Evolutionary conservation across 2,888 invertebrate species (phyloP).

Genomic region (Phyllotreta striolata): DNA sequence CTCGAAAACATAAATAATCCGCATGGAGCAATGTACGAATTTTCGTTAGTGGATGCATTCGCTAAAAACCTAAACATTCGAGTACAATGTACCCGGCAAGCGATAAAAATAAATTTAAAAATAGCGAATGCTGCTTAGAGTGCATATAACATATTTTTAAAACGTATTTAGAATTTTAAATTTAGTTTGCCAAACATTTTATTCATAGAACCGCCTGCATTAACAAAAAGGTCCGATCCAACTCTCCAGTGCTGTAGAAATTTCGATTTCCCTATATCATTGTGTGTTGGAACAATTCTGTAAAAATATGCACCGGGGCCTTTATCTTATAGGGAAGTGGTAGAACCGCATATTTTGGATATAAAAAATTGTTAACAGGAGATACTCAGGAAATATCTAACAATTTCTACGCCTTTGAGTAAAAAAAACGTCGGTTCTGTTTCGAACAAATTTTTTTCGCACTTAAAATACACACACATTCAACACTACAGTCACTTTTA

Average conservation of each 20-base stretch:
- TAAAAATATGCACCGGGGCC: too few relatives aligned
- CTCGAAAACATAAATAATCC: too few relatives aligned
- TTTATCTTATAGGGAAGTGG: too few relatives aligned
- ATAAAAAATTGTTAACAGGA: too few relatives aligned
- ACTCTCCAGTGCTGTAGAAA: conserved; percentile 3
- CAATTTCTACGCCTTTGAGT: conserved; percentile 16
- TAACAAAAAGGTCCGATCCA: conserved; percentile 34
- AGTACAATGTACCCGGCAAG: conserved; percentile 48
- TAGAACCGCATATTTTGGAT: too few relatives aligned
- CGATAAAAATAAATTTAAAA: conserved; percentile 54
- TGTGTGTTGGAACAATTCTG: too few relatives aligned
- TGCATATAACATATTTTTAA: conserved; percentile 55
- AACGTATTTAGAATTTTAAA: conserved; percentile 57
- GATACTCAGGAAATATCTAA: too few relatives aligned
- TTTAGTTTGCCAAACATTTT: conserved; percentile 55
- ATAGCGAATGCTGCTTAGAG: conserved; percentile 52
- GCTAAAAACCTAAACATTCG: conserved; percentile 42
- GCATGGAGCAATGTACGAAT: too few relatives aligned
- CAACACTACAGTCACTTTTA: conserved; percentile 38
- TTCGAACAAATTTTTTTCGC: conserved; percentile 36
- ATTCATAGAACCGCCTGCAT: conserved; percentile 46
- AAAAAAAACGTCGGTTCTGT: background rate
- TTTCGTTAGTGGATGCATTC: too few relatives aligned
- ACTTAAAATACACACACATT: conserved; percentile 36
- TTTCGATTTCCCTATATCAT: background rate